Base-by-base conservation (phyloP, 1,140 invertebrate genomes). In the Schlechtendalia chinensis region DNA sequence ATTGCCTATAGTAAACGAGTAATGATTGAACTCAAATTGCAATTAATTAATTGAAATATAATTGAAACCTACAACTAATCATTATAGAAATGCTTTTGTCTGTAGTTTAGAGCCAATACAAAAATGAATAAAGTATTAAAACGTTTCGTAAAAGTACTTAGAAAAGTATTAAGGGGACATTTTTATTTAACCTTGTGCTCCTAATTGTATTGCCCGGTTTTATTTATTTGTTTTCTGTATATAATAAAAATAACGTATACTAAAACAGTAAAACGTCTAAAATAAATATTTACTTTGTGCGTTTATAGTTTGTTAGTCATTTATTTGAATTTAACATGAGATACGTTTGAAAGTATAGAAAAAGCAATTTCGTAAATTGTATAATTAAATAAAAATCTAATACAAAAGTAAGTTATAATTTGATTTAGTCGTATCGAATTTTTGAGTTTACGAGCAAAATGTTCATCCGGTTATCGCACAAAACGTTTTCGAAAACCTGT, bases 61-160 rank as follows among this genome's bases (percentile, higher is more conserved):
- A 61, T 61, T 29, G 59, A 61, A 10, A 65, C 19, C 29, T 12
- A 12, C 32, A n/a, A 65, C 27, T 67, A 67, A 67, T 67, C 63
- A 67, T 67, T 12, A 67, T 39, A 67, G 10, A 67, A 67, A 65
- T 39, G 4, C n/a, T 45, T 22, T 67, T 11, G 10, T n/a, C 10
- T 39, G 5, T 45, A 67, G 22, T 16, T 69, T 69, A 47, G 14
- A 69, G 0, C 6, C 5, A 5, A 69, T 69, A 50, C 12, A 54
- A 24, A 22, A 69, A 47, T 24, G 17, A 69, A 14, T 45, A 39
- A n/a, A 22, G 19, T 22, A n/a, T n/a, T 67, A 22, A 67, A 67
- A 47, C 39, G 65, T 45, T 14, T 24, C 14, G 39, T 67, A 45
- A 19, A 39, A 12, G 19, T 39, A 67, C 63, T 67, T 67, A n/a